A percentile compares a stretch with the other conserved stretches of the same genome.
Conservation (phyloP, 1,140 invertebrate species). For the Orius insidiosus region DNA sequence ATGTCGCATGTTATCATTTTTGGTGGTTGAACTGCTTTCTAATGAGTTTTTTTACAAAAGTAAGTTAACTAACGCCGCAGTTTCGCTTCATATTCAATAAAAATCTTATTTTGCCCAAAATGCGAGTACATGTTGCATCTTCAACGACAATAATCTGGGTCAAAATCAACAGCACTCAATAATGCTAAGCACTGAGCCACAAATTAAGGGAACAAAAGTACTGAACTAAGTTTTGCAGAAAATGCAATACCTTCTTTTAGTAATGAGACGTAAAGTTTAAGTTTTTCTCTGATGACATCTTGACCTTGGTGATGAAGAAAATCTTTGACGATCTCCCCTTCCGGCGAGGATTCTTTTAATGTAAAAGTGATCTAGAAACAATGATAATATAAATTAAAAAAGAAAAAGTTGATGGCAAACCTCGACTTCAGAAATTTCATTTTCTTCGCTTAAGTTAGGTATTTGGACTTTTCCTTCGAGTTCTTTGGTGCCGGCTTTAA, state of each 20-base stretch:
- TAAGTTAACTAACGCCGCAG: slow-evolving; percentile 16
- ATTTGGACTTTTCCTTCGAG: slow-evolving; percentile 76
- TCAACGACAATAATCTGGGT: too few species aligned
- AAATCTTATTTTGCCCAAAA: too few species aligned
- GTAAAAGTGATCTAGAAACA: slow-evolving; percentile 54
- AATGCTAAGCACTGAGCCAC: too few species aligned
- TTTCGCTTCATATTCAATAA: too few species aligned
- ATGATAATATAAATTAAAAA: not conserved
- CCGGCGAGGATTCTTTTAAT: slow-evolving; percentile 55
- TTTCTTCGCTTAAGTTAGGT: slow-evolving; percentile 96
- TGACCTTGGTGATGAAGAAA: slow-evolving; percentile 67
- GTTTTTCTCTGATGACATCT: slow-evolving; percentile 51
- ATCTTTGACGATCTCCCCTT: slow-evolving; percentile 68
- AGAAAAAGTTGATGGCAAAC: slow-evolving; percentile 37
- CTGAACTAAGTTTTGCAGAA: too few species aligned
- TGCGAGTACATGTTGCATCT: too few species aligned
- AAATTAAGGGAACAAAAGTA: too few species aligned
- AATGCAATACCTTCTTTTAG: slow-evolving; percentile 76
- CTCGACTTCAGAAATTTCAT: slow-evolving; percentile 83
- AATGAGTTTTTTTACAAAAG: slow-evolving; percentile 8
- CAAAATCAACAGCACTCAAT: too few species aligned
- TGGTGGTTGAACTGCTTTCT: too few species aligned
- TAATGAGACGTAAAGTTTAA: slow-evolving; percentile 65
- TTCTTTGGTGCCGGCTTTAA: slow-evolving; percentile 30
- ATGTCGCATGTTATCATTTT: too few species aligned